These are phyloP conservation scores for Scyliorhinus canicula DNA, from an alignment of 2,797 vertebrate genomes.

Conservation along the genomic window DNA sequence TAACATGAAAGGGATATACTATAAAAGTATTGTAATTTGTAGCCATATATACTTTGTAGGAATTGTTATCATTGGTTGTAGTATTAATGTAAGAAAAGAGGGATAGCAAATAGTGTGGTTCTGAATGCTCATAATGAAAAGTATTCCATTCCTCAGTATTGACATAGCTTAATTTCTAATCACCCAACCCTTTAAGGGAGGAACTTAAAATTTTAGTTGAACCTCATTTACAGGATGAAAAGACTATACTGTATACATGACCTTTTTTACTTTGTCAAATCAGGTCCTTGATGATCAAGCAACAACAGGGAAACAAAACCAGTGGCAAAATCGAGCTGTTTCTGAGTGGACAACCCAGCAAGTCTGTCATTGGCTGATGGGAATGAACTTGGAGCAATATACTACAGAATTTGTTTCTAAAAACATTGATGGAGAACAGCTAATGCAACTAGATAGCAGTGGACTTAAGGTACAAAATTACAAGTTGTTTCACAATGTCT, in stretches of 20 bases:
- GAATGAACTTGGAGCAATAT: constrained; percentile 85
- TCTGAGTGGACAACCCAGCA: constrained; percentile 80
- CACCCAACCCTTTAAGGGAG: neutral
- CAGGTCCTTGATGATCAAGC: constrained; percentile 71
- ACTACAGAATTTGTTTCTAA: constrained; percentile 73
- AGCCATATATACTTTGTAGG: neutral
- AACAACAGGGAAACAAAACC: constrained; percentile 72
- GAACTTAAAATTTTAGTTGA: neutral
- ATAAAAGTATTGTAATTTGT: neutral
- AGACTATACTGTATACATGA: neutral
- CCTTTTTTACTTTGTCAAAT: constrained; percentile 40
- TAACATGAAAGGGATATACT: neutral
- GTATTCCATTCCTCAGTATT: neutral
- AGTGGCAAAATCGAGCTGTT: constrained; percentile 77
- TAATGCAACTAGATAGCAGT: constrained; percentile 76
- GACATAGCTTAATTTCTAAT: neutral
- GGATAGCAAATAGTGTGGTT: neutral
- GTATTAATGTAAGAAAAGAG: neutral
- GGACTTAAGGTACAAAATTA: constrained; percentile 67
- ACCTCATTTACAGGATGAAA: neutral
- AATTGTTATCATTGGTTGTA: neutral
- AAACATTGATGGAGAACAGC: constrained; percentile 70
- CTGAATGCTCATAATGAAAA: neutral
- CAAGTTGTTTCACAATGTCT: neutral
- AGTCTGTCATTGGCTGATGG: constrained; percentile 81